phyloP scores from a whole-genome alignment of 1,140 invertebrate genomes.

The Trichonephila clavipes region DNA sequence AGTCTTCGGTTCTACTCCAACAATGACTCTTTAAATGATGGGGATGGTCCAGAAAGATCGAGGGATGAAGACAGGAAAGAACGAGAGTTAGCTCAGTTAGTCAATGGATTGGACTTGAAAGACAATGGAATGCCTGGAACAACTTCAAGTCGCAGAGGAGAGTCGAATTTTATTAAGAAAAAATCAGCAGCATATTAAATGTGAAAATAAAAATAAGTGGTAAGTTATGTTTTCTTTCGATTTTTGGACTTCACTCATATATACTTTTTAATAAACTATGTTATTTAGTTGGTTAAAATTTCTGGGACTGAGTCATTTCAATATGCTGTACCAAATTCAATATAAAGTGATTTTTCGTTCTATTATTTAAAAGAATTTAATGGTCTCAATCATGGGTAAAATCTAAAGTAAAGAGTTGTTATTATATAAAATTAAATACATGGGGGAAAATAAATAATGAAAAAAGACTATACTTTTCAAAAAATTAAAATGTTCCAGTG shows the following conservation, averaged over 20 bases:
- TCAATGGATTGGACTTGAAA: constrained; percentile 91
- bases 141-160: constrained; percentile 50
- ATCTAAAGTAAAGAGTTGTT: too few relatives aligned
- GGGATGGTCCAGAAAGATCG: constrained; percentile 61
- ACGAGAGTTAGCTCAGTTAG: constrained; percentile 94
- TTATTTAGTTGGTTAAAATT: neutral
- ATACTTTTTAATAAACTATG: neutral
- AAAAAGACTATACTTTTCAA: too few relatives aligned
- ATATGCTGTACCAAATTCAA: neutral
- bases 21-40: constrained; percentile 65
- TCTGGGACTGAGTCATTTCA: neutral
- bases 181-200: constrained; percentile 65
- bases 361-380: too few relatives aligned
- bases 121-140: constrained; percentile 83
- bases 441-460: too few relatives aligned
- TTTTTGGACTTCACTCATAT: neutral
- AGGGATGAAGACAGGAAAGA: constrained; percentile 91
- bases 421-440: too few relatives aligned
- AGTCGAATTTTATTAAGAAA: constrained; percentile 73
- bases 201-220: constrained; percentile 40
- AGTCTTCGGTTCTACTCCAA: constrained; percentile 83
- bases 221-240: neutral
- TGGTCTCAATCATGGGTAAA: too few relatives aligned
- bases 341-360: neutral
- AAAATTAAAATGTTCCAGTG: too few relatives aligned